Evolutionary conservation across 2,888 invertebrate species (phyloP), one percentile per base, ranked within the genome.

Genomic region (Caenorhabditis drosophilae): DNA sequence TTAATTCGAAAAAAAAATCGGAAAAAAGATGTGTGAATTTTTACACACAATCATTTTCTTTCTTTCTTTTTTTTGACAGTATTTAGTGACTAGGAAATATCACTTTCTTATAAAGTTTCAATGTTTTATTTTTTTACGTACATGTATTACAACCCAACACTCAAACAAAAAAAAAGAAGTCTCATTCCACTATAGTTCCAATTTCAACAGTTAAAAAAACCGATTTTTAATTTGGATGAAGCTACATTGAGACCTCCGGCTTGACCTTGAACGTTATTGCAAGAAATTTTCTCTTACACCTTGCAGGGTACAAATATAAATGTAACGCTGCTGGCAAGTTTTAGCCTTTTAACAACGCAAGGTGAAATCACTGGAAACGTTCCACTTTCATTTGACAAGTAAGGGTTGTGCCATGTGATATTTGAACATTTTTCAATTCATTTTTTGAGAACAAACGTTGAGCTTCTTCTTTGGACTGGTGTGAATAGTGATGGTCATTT

Each of bases 401-500:
- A 35, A 45, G 63, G 6, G 6, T 15, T 7, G 6, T 22, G 6
- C n/a, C n/a, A 11, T 9, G 7, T 7, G n/a, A n/a, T 38, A 31
- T 12, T 31, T 9, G 6, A 31, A 31, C 9, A 38, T 7, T 38
- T 15, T 6, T 16, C 9, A 9, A 9, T 38, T 38, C 9, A 9
- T 67, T 75, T 9, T 68, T n/a, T n/a, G n/a, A 77, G 78, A 41
- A 77, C 79, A 0, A 68, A 72, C 26, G 73, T 81, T 7, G 80
- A 81, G 56, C 64, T 81, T 38, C 66, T 72, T 12, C 60, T 81
- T 12, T 74, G 70, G 67, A 76, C 81, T 1, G 75, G 70, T 16
- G 76, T 81, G n/a, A 81, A 81, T 58, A 50, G 70, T 6, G 81
- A 81, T 54, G 81, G 81, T 0, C 81, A 81, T 56, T 63, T 81